phyloP scores from a whole-genome alignment of 1,140 invertebrate species.

The Heliothis subflexa region DNA sequence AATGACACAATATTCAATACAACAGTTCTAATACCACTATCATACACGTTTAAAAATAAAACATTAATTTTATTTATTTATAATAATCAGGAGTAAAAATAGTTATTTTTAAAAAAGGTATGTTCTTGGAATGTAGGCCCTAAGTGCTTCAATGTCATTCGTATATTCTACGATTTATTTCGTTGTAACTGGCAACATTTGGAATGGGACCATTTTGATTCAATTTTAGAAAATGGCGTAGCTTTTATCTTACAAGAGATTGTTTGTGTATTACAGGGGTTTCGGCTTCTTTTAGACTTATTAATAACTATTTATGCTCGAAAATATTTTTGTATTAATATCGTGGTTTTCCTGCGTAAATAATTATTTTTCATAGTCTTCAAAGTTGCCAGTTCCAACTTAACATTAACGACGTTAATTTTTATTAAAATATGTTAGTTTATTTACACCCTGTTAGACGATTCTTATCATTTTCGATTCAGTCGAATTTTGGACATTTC shows the following conservation, averaged over 20 bases:
- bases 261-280: too few species aligned
- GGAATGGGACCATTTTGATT: not conserved
- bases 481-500: slow-evolving; percentile 55
- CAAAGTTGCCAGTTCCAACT: slow-evolving; percentile 38
- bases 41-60: slow-evolving; percentile 72
- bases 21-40: slow-evolving; percentile 75
- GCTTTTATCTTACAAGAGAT: not conserved
- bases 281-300: too few species aligned
- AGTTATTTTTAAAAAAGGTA: slow-evolving; percentile 42
- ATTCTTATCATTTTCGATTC: slow-evolving; percentile 52
- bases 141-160: slow-evolving; percentile 55
- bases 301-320: too few species aligned
- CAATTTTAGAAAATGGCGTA: not conserved
- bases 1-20: slow-evolving; percentile 74
- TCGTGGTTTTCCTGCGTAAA: too few species aligned
- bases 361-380: not conserved
- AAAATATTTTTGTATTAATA: too few species aligned
- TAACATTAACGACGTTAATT: slow-evolving; percentile 5
- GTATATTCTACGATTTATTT: slow-evolving; percentile 50
- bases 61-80: slow-evolving; percentile 60
- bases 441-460: slow-evolving; percentile 54
- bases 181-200: slow-evolving; percentile 40
- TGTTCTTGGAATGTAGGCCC: slow-evolving; percentile 48
- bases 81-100: slow-evolving; percentile 65
- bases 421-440: slow-evolving; percentile 35